These are phyloP conservation scores for Zoanthus sansibaricus DNA, from an alignment of 92 coral and sea anemone species.

Conservation along the genomic window DNA sequence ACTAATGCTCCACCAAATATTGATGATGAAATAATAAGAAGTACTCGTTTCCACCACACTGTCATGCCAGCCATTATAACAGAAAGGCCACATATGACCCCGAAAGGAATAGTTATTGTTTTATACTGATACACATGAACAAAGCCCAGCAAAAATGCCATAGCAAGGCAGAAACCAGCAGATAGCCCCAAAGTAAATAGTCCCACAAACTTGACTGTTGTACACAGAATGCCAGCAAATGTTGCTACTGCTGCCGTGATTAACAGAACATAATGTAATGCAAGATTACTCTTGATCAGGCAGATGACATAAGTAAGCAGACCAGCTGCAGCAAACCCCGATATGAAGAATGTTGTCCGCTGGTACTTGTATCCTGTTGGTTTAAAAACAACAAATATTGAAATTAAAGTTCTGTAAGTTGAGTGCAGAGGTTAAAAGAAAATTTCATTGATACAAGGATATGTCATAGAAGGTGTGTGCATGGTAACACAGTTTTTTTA, in stretches of 20 bases:
- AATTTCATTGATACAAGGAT: no score
- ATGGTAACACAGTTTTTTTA: no score
- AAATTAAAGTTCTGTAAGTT: no score
- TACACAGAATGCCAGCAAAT: slow-evolving; percentile 93
- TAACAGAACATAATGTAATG: slow-evolving; percentile 75
- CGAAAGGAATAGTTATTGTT: slow-evolving; percentile 81
- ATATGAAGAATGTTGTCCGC: slow-evolving; percentile 75
- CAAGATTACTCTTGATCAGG: slow-evolving; percentile 71
- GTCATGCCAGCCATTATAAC: slow-evolving; percentile 85
- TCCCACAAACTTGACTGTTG: slow-evolving; percentile 92
- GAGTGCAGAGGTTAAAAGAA: no score
- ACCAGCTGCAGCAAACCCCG: slow-evolving; percentile 86
- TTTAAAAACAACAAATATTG: not conserved
- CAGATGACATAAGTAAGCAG: slow-evolving; percentile 83
- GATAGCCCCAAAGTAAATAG: slow-evolving; percentile 82
- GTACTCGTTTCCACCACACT: slow-evolving; percentile 95
- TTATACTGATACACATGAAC: slow-evolving; percentile 67
- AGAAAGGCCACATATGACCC: slow-evolving; percentile 72
- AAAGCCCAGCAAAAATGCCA: slow-evolving; percentile 79
- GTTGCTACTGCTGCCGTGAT: slow-evolving; percentile 89
- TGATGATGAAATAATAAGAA: slow-evolving; percentile 75
- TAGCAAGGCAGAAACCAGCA: slow-evolving; percentile 85
- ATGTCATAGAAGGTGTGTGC: no score
- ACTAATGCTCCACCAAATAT: slow-evolving; percentile 86
- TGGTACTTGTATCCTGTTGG: slow-evolving; percentile 82